Base-by-base conservation (phyloP, 2,888 invertebrate genomes). In the Polydesmus complanatus region DNA sequence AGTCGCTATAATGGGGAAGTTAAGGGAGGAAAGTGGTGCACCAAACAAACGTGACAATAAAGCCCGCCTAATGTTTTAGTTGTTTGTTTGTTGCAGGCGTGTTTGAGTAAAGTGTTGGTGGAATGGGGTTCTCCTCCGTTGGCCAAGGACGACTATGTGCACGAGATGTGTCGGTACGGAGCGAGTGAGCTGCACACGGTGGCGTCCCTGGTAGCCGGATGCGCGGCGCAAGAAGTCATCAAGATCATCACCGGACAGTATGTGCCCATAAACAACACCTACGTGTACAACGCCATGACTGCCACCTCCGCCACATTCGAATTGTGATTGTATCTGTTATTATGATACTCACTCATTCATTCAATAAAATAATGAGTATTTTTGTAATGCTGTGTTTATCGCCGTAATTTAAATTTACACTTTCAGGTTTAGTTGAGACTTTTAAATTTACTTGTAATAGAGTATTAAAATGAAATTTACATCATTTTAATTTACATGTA, bases 221-320 rank as follows among this genome's bases (percentile, higher is more conserved):
- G 92, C 72, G 88, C 88, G 26, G 95, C 96, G 5, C 97, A 98
- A 71, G 97, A 97, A 78, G 85, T 85, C 2, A 92, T 96, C 65
- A 98, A 98, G 78, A 78, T 98, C 61, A 81, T 96, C 60, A 97
- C 97, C 1, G 83, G 84, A 70, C 98, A 98, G 77, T 98, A 94
- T 75, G 88, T 92, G 70, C 97, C 97, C 48, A 81, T 98, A 61
- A 85, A 95, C 75, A 96, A 97, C 75, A 92, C 91, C 0, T 89
- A 91, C 73, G 84, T 98, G 67, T 95, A 93, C 76, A 95, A 97
- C 78, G 95, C 88, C 56, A 88, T 92, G 67, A 86, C 86, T 63
- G 88, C 90, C 59, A 88, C 85, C 67, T 86, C 90, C 59, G 83
- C 83, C 54, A 86, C 87, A 55, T 89, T 88, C 74, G 83, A 81